Evolutionary conservation across 2,888 invertebrate species (phyloP).

Genomic region (Andrena camellia): DNA sequence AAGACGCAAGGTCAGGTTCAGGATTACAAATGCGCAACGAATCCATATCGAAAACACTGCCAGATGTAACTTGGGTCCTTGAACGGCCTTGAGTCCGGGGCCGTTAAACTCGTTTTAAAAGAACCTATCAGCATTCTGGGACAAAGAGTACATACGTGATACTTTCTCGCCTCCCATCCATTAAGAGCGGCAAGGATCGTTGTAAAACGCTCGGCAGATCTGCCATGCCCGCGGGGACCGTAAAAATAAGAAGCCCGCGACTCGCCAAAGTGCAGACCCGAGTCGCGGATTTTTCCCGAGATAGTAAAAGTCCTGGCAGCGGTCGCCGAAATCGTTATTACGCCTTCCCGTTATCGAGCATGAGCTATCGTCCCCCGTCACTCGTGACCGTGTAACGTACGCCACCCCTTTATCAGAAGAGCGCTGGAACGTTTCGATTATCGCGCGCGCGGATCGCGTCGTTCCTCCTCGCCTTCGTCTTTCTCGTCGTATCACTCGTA

Average conservation of each 20-base stretch:
- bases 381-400: constrained; percentile 36
- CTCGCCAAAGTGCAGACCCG: background rate
- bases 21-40: background rate
- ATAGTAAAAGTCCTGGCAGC: background rate
- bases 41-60: background rate
- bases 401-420: constrained; percentile 50
- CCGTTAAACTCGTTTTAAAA: background rate
- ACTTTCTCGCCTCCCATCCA: no score
- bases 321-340: constrained; percentile 56
- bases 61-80: background rate
- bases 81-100: background rate
- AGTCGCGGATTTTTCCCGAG: background rate
- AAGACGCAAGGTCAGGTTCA: background rate
- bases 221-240: background rate
- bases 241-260: background rate
- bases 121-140: background rate
- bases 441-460: constrained; percentile 61
- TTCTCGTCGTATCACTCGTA: constrained; percentile 20
- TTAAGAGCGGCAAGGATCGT: no score
- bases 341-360: constrained; percentile 52
- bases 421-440: constrained; percentile 63
- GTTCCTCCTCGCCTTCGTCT: constrained; percentile 49
- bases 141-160: background rate
- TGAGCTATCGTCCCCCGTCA: constrained; percentile 30
- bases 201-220: no score